A percentile compares a stretch with the other conserved stretches of the same genome.
phyloP scores from a whole-genome alignment of 1,140 invertebrate species.

The Drosophila mauritiana region DNA sequence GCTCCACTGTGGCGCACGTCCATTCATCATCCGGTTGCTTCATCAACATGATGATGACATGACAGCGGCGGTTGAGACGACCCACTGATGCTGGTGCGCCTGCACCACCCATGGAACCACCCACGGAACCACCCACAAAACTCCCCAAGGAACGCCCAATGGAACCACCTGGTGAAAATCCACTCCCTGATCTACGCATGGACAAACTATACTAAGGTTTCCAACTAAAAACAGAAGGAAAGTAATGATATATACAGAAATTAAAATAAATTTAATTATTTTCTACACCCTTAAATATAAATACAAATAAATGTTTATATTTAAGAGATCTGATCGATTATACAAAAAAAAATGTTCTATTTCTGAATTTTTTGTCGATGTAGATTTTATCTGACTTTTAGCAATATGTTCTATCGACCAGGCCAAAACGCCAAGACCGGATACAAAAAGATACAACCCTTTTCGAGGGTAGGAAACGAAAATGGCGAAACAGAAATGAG shows the following conservation, averaged over 20 bases:
- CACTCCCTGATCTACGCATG: constrained; percentile 49
- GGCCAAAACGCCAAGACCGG: not conserved
- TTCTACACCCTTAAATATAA: not conserved
- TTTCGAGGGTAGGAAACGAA: constrained; percentile 3
- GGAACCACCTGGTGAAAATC: not conserved
- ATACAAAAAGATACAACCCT: not conserved
- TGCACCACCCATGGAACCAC: not conserved
- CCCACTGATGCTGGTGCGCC: constrained; percentile 15
- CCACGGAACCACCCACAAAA: constrained; percentile 1
- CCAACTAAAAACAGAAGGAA: constrained; percentile 27
- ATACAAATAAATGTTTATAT: not conserved
- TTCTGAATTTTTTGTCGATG: not conserved
- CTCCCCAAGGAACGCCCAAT: constrained; percentile 1
- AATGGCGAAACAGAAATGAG: constrained; percentile 46
- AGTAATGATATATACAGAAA: constrained; percentile 10
- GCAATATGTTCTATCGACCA: not conserved
- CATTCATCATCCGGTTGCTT: constrained; percentile 83
- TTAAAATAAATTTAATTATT: no score
- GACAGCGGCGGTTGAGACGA: constrained; percentile 73
- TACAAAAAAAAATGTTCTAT: no score
- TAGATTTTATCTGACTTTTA: no score
- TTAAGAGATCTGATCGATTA: no score
- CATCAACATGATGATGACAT: constrained; percentile 83
- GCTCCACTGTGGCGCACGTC: constrained; percentile 81
- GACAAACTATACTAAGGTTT: constrained; percentile 69